phyloP scores from a whole-genome alignment of 2,113 vertebrate genomes.

The Crotalus tigris region DNA sequence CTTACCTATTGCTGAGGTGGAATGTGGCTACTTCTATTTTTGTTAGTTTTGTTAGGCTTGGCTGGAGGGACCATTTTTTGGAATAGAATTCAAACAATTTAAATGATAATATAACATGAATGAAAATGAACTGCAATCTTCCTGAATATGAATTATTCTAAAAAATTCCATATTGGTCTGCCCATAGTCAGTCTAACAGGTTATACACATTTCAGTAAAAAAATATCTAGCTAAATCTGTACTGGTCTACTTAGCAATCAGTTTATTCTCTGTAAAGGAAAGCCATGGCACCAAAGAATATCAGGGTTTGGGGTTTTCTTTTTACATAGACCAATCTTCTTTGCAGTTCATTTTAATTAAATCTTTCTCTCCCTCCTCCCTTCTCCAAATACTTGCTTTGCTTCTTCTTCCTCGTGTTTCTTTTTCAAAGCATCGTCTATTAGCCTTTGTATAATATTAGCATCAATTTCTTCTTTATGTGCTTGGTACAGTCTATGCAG shows the following conservation, averaged over 20 bases:
- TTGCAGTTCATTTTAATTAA: not conserved
- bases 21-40: not conserved
- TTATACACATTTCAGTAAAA: not conserved
- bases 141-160: constrained; percentile 19
- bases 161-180: constrained; percentile 1
- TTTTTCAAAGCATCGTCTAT: constrained; percentile 60
- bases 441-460: constrained; percentile 66
- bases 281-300: not conserved
- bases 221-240: not conserved
- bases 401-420: constrained; percentile 53
- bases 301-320: not conserved
- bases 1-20: not conserved
- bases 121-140: not conserved
- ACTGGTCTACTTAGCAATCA: not conserved
- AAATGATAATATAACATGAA: constrained; percentile 19
- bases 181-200: not conserved
- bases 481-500: constrained; percentile 60
- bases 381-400: constrained; percentile 55
- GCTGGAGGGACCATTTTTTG: not conserved
- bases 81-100: not conserved
- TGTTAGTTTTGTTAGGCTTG: not conserved
- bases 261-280: not conserved
- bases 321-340: not conserved
- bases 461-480: constrained; percentile 69
- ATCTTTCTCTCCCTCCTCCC: not conserved